Percentiles rank a stretch among this genome's conserved stretches.
phyloP scores from a whole-genome alignment of 2,113 vertebrate genomes.

The Leptobrachium leishanense region DNA sequence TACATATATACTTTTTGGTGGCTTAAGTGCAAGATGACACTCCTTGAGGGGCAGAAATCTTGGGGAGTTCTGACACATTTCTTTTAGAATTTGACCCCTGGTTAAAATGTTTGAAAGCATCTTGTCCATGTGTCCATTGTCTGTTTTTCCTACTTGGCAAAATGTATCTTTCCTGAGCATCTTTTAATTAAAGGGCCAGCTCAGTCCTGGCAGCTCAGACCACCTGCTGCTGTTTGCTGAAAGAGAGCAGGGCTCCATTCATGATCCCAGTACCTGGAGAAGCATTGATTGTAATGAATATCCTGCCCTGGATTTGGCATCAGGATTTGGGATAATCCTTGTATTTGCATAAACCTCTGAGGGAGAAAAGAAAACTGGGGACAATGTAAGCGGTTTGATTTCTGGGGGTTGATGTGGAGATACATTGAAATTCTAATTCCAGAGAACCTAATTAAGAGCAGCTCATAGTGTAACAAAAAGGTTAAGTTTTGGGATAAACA shows the following conservation, averaged over 20 bases:
- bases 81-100: too few relatives aligned
- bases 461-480: constrained; percentile 6
- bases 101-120: too few relatives aligned
- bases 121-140: too few relatives aligned
- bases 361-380: not conserved
- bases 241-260: not conserved
- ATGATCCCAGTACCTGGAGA: constrained; percentile 7
- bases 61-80: too few relatives aligned
- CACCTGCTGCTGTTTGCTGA: constrained; percentile 12
- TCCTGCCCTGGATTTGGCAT: constrained; percentile 22
- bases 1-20: too few relatives aligned
- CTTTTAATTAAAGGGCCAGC: too few relatives aligned
- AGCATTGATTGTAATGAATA: constrained; percentile 7
- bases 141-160: too few relatives aligned
- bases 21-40: too few relatives aligned
- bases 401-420: not conserved
- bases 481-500: constrained; percentile 41
- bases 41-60: too few relatives aligned
- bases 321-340: constrained; percentile 3
- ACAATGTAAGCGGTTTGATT: not conserved
- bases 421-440: constrained; percentile 6
- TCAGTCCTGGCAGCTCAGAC: not conserved
- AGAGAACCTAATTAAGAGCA: not conserved
- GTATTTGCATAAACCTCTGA: constrained; percentile 4
- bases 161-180: too few relatives aligned